Evolutionary conservation across 2,888 invertebrate genomes (phyloP), one percentile per base, ranked within the genome.

Genomic region (Dolichopus griseipennis): DNA sequence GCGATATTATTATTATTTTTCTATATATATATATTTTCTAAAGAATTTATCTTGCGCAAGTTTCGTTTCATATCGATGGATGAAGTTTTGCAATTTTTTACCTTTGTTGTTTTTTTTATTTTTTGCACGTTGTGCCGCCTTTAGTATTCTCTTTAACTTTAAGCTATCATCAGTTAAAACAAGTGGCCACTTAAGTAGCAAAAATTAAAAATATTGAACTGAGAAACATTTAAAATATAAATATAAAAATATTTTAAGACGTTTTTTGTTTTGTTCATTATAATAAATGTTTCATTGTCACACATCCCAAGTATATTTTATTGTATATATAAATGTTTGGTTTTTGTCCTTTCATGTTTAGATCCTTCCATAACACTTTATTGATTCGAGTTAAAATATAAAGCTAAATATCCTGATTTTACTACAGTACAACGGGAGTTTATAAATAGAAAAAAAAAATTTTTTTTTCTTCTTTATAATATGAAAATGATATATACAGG

Each of bases 241-340:
- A 37, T 37, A 37, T 37, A 52, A 52, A 15, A 41, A 41, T 12
- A 41, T 52, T 52, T 52, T 52, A 4, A 1, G 2, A 18, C 2
- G 52, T 52, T 52, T 52, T 52, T 41, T 41, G 1, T 52, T 52
- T 6, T 68, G 22, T 68, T 68, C 68, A 68, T 69, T 69, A 69
- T 68, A 69, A 69, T 69, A 68, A 69, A 69, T 69, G 69, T 67
- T 68, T 69, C 68, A 69, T 69, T 69, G 69, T 69, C 68, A 69
- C 69, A 69, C 69, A 66, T 68, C 65, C 3, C 15, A 15, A n/a
- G 52, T 52, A 52, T 52, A 18, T 12, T 52, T 18, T 52, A 52
- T 52, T 37, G 37, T 37, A 18, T 12, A 18, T 52, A 18, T 12
- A 12, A 18, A 52, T 52, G 2, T 52, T 12, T 52, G n/a, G n/a